phyloP scores from a whole-genome alignment of 2,113 vertebrate genomes.

The Chelonoidis abingdonii region DNA sequence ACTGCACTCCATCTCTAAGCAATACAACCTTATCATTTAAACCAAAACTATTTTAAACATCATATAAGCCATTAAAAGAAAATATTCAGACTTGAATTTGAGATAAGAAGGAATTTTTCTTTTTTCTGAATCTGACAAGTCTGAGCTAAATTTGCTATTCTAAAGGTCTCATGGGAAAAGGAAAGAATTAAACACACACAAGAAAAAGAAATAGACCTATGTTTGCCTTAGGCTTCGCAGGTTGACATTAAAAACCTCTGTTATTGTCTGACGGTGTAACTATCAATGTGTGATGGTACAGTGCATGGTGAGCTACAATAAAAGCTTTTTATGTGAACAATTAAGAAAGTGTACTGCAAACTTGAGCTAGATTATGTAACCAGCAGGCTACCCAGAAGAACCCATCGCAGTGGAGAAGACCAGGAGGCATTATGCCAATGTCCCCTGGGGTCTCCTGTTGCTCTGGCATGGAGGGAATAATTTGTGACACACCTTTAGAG shows the following conservation, averaged over 20 bases:
- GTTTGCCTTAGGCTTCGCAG: constrained; percentile 12
- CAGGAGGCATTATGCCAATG: background rate
- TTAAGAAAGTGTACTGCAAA: background rate
- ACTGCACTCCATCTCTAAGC: background rate
- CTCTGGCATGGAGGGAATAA: background rate
- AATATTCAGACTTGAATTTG: constrained; percentile 1
- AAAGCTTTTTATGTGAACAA: background rate
- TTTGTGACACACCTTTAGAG: background rate
- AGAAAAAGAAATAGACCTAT: background rate
- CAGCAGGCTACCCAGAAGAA: background rate
- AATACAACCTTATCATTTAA: constrained; percentile 18
- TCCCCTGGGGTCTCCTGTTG: background rate
- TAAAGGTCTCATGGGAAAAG: constrained; percentile 21
- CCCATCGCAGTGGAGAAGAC: background rate
- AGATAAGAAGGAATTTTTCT: constrained; percentile 19
- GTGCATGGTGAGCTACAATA: background rate
- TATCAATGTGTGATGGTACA: background rate
- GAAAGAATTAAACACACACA: constrained; percentile 36
- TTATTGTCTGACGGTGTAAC: background rate
- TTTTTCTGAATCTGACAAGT: constrained; percentile 27
- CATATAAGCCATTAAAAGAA: constrained; percentile 40
- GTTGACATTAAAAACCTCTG: background rate
- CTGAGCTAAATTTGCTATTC: constrained; percentile 12
- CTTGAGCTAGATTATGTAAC: background rate
- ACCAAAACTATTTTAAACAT: constrained; percentile 25